These are phyloP conservation scores for Neopipo cinnamomea DNA, from an alignment of 2,113 vertebrate species.

Conservation along the genomic window DNA sequence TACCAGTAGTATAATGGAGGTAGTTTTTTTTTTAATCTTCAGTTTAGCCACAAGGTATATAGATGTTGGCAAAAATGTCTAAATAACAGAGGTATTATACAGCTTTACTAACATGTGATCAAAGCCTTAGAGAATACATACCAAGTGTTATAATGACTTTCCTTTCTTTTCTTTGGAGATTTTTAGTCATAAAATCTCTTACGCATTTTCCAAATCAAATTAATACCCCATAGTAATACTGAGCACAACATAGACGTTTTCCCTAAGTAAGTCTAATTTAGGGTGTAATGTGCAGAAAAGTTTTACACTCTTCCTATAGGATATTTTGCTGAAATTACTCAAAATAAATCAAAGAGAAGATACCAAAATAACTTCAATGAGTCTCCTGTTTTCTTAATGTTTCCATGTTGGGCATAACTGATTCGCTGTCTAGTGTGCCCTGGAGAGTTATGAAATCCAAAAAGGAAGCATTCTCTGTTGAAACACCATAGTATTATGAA, in stretches of 20 bases:
- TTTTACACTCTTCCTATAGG: conserved; percentile 16
- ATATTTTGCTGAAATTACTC: conserved; percentile 61
- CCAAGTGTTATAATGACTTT: background rate
- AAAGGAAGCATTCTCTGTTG: background rate
- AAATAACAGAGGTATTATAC: background rate
- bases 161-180: background rate
- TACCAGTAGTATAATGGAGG: background rate
- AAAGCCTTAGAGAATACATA: background rate
- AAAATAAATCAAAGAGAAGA: conserved; percentile 25
- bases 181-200: conserved; percentile 6
- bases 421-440: conserved; percentile 31
- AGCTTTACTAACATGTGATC: background rate
- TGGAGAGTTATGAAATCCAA: conserved; percentile 53
- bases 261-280: conserved; percentile 24
- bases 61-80: background rate
- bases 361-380: conserved; percentile 50
- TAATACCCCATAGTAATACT: background rate
- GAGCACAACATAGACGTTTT: background rate
- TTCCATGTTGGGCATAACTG: conserved; percentile 34
- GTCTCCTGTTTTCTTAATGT: conserved; percentile 45
- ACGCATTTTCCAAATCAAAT: background rate
- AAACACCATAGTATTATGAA: conserved; percentile 28
- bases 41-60: background rate
- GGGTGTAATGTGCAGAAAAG: background rate
- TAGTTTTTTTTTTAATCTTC: background rate